Evolutionary conservation across 2,888 invertebrate genomes (phyloP), one percentile per base, ranked within the genome.

Genomic region (Aphodius granarius): DNA sequence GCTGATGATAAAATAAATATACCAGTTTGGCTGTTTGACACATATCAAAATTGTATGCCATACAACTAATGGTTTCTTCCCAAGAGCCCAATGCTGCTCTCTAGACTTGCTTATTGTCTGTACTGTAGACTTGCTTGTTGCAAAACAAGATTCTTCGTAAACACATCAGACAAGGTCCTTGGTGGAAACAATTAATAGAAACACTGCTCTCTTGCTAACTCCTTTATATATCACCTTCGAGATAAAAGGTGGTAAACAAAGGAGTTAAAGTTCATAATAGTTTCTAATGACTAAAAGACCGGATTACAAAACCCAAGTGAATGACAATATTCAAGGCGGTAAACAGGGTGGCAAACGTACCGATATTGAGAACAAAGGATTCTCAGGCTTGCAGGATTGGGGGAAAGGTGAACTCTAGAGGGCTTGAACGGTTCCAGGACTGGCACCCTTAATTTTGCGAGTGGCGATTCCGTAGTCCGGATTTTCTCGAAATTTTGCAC

Each of bases 401-500:
- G 13, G 13, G 43, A 43, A 43, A 43, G 43, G 43, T 43, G 43
- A 43, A 43, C 43, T 43, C 13, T 13, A 13, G 2, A 43, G 43
- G 43, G 43, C 9, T 43, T 43, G 43, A 43, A 43, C 43, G 13
- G 13, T 13, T 9, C 43, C 43, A 13, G 43, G 43, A 43, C 43
- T 43, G 43, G 43, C 43, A 43, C 43, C 43, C 43, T 43, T 43
- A 43, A 43, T 43, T 43, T 43, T 3, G 43, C 43, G 1, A 43
- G 43, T 43, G 43, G 43, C 43, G 43, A 43, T 43, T 43, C 43
- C 43, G 43, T 43, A 6, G 43, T 43, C 3, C 4, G 43, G 43
- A 43, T 43, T 43, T 43, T 43, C 43, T 43, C 43, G 43, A 43
- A 43, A 81, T 81, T 82, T 79, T 80, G 81, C 81, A 85, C 86